A percentile compares a stretch with the other conserved stretches of the same genome.
phyloP scores from a whole-genome alignment of 2,888 invertebrate species.

The Limenitis camilla region DNA sequence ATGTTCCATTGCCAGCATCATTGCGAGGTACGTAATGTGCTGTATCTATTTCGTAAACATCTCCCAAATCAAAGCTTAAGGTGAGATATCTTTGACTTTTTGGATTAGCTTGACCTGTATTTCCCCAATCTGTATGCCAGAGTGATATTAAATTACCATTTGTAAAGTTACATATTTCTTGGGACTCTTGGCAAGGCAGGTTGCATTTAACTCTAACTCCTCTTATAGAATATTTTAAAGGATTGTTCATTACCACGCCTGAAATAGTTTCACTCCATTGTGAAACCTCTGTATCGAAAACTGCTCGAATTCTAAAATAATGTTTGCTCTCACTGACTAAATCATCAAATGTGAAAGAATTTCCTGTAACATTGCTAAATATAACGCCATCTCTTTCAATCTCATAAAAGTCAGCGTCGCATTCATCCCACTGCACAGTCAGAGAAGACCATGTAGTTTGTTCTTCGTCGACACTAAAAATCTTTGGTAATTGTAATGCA shows the following conservation, averaged over 20 bases:
- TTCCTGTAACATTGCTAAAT: slow-evolving; percentile 43
- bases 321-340: slow-evolving; percentile 41
- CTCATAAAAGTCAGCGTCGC: slow-evolving; percentile 44
- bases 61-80: slow-evolving; percentile 32
- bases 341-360: slow-evolving; percentile 39
- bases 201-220: slow-evolving; percentile 32
- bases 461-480: slow-evolving; percentile 33
- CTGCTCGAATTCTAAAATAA: slow-evolving; percentile 48
- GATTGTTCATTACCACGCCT: slow-evolving; percentile 38
- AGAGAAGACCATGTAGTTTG: slow-evolving; percentile 39
- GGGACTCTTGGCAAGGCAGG: slow-evolving; percentile 31
- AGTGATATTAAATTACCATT: slow-evolving; percentile 22
- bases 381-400: slow-evolving; percentile 51
- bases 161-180: slow-evolving; percentile 30
- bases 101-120: slow-evolving; percentile 20
- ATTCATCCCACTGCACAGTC: slow-evolving; percentile 41
- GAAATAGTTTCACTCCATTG: slow-evolving; percentile 50
- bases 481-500: slow-evolving; percentile 33
- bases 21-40: slow-evolving; percentile 49
- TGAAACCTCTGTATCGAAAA: slow-evolving; percentile 39
- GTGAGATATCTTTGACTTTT: slow-evolving; percentile 20
- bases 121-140: slow-evolving; percentile 34
- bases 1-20: slow-evolving; percentile 54
- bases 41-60: slow-evolving; percentile 36
- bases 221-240: slow-evolving; percentile 32